A percentile compares a stretch with the other conserved stretches of the same genome.
phyloP scores from a whole-genome alignment of 2,888 invertebrate genomes.

The Podabrus alpinus region DNA sequence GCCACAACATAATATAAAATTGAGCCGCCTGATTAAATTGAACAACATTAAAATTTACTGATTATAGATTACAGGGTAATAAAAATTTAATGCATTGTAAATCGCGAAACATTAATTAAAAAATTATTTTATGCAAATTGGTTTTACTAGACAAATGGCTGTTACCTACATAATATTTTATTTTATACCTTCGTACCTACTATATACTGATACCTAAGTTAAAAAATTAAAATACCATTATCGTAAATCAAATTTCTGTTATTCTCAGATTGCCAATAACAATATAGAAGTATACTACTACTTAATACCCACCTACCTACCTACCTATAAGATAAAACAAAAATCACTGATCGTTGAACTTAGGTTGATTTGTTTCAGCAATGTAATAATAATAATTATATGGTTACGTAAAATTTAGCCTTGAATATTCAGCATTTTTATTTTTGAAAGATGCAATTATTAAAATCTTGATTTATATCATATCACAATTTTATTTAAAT shows the following conservation, averaged over 20 bases:
- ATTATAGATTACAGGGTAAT: too few species aligned
- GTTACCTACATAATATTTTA: too few species aligned
- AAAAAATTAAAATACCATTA: background rate
- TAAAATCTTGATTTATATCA: background rate
- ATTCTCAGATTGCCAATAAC: background rate
- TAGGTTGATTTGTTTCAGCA: background rate
- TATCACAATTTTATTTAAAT: background rate
- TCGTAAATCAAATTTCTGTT: background rate
- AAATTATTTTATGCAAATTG: background rate
- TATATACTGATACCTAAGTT: background rate
- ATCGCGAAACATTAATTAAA: too few species aligned
- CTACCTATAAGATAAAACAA: background rate
- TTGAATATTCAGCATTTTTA: background rate
- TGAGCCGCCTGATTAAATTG: too few species aligned
- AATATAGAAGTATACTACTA: background rate
- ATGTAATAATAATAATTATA: background rate
- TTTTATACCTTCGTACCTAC: background rate
- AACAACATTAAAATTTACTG: too few species aligned
- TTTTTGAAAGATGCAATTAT: background rate
- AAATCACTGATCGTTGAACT: background rate
- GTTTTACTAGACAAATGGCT: too few species aligned
- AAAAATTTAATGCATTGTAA: too few species aligned
- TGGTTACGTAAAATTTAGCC: background rate
- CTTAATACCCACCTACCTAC: background rate
- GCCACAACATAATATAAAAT: too few species aligned